phyloP scores from a whole-genome alignment of 2,888 invertebrate species.

The Branchellion lobata region DNA sequence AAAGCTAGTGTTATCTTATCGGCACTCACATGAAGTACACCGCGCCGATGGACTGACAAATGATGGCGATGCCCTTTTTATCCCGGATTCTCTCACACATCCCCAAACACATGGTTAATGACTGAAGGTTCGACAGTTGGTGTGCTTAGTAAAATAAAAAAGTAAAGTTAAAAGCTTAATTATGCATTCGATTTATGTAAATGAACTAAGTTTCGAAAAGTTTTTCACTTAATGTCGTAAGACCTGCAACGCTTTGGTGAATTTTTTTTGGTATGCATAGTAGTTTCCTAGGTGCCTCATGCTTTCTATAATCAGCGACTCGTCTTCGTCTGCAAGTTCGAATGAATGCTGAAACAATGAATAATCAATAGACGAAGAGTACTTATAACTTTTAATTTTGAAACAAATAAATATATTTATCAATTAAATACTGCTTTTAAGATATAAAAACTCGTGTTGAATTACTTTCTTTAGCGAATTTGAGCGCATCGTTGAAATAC shows the following conservation, averaged over 20 bases:
- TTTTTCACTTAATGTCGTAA: no score
- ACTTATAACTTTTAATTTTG: no score
- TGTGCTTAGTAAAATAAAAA: neutral
- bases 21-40: constrained; percentile 28
- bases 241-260: constrained; percentile 26
- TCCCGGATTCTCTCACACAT: constrained; percentile 19
- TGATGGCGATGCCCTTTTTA: constrained; percentile 6
- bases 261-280: constrained; percentile 12
- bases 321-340: constrained; percentile 19
- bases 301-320: constrained; percentile 17
- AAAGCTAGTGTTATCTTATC: no score
- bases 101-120: constrained; percentile 12
- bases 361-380: no score
- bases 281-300: constrained; percentile 29
- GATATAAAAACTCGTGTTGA: no score
- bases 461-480: constrained; percentile 38
- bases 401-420: no score
- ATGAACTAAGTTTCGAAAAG: no score
- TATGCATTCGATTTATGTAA: neutral
- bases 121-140: neutral
- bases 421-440: no score
- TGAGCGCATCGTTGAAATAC: constrained; percentile 27
- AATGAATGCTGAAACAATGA: no score
- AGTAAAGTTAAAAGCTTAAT: no score
- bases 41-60: constrained; percentile 36